Evolutionary conservation across 2,888 invertebrate genomes (phyloP).

Genomic region (Antheraea assamensis): DNA sequence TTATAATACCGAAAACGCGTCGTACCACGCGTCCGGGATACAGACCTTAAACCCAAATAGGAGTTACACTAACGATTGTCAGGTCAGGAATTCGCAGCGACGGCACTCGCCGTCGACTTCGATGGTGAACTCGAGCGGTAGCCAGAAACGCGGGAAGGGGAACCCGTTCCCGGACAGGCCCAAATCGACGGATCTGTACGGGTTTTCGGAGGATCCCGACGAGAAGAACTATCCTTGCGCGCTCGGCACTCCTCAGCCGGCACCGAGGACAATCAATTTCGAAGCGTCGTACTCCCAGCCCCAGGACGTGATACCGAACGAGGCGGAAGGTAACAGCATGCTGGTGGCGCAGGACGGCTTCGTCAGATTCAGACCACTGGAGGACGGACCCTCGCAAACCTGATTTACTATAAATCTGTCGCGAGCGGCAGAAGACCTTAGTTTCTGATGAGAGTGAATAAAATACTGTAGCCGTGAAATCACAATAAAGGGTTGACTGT

Average conservation of each 20-base stretch:
- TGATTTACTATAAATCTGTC: conserved; percentile 75
- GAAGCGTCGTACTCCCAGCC: conserved; percentile 81
- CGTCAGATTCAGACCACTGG: conserved; percentile 90
- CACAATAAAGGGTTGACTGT: no score
- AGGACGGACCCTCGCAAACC: conserved; percentile 76
- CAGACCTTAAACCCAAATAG: conserved; percentile 78
- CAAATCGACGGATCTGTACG: conserved; percentile 83
- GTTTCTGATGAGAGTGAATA: conserved; percentile 55
- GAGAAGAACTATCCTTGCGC: conserved; percentile 72
- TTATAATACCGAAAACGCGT: conserved; percentile 75
- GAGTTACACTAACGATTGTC: conserved; percentile 71
- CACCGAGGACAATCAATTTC: conserved; percentile 73
- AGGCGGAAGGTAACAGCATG: conserved; percentile 86
- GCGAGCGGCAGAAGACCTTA: conserved; percentile 63
- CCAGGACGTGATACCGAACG: conserved; percentile 75
- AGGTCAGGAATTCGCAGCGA: conserved; percentile 69
- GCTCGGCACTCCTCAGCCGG: conserved; percentile 75
- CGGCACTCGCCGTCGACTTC: conserved; percentile 74
- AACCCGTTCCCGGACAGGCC: conserved; percentile 84
- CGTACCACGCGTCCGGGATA: conserved; percentile 78
- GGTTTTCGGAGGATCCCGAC: conserved; percentile 77
- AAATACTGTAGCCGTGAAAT: no score
- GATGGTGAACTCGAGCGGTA: conserved; percentile 73
- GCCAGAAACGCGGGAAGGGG: conserved; percentile 76
- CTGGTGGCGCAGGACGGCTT: conserved; percentile 95